These are phyloP conservation scores for Lycophotia porphyrea DNA, from an alignment of 2,888 invertebrate genomes.

Conservation along the genomic window DNA sequence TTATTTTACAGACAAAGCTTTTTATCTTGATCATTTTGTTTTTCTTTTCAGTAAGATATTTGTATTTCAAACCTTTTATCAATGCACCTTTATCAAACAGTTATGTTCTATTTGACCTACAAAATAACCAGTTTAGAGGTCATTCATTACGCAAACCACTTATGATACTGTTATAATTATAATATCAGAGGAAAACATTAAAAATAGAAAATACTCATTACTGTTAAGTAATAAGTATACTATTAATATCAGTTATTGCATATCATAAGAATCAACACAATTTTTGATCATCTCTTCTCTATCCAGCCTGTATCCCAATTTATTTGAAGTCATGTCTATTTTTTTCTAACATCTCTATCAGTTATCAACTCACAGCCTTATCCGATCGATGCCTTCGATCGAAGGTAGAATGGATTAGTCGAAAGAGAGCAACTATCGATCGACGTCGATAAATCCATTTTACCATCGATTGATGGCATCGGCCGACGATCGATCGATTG, in stretches of 20 bases:
- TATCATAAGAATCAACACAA: background rate
- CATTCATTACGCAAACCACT: background rate
- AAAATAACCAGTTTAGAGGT: constrained; percentile 32
- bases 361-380: background rate
- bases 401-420: no score
- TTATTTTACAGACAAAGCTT: no score
- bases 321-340: background rate
- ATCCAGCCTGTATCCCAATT: background rate
- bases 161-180: background rate
- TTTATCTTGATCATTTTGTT: background rate
- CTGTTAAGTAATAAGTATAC: no score
- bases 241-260: background rate
- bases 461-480: no score
- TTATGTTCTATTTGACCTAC: constrained; percentile 20
- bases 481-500: no score
- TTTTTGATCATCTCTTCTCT: background rate
- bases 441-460: no score
- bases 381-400: no score
- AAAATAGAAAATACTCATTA: background rate
- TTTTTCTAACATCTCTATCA: rapidly evolving
- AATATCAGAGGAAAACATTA: constrained; percentile 6
- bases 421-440: no score
- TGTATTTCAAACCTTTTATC: background rate
- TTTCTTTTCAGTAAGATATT: background rate
- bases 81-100: constrained; percentile 2